Conservation (phyloP, 2,797 vertebrate genomes). For the Danionella dracula region DNA sequence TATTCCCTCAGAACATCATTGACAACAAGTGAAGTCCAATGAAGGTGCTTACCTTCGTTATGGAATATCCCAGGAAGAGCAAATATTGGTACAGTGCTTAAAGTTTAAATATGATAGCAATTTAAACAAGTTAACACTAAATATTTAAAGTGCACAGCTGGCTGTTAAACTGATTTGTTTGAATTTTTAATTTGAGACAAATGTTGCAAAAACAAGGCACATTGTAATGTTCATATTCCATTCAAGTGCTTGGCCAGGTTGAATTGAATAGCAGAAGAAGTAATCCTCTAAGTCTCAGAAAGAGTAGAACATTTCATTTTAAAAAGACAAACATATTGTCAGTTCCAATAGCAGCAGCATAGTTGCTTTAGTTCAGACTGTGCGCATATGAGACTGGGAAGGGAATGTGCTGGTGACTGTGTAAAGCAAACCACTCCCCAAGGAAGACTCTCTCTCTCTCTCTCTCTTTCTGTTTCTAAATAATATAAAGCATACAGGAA, state of each 20-base stretch:
- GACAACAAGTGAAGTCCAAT: background rate
- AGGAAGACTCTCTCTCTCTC: background rate
- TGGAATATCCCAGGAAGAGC: background rate
- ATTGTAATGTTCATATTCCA: background rate
- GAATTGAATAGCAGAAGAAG: background rate
- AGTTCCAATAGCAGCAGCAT: background rate
- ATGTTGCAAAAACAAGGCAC: no score
- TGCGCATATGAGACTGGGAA: no score
- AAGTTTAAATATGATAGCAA: no score
- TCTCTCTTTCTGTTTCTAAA: no score
- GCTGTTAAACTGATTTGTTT: background rate
- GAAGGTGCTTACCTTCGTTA: background rate
- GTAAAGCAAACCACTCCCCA: constrained; percentile 1
- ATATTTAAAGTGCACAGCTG: background rate
- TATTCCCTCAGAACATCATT: no score
- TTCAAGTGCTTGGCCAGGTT: background rate
- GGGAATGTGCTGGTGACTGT: no score
- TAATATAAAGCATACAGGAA: background rate
- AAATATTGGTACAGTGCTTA: no score
- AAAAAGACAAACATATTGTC: background rate
- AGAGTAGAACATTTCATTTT: background rate
- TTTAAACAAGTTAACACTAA: background rate
- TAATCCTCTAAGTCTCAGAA: background rate
- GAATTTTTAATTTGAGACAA: no score
- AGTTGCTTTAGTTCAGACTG: background rate